Evolutionary conservation across 1,140 invertebrate genomes (phyloP), one percentile per base, ranked within the genome.

Genomic region (Calliphora vicina): DNA sequence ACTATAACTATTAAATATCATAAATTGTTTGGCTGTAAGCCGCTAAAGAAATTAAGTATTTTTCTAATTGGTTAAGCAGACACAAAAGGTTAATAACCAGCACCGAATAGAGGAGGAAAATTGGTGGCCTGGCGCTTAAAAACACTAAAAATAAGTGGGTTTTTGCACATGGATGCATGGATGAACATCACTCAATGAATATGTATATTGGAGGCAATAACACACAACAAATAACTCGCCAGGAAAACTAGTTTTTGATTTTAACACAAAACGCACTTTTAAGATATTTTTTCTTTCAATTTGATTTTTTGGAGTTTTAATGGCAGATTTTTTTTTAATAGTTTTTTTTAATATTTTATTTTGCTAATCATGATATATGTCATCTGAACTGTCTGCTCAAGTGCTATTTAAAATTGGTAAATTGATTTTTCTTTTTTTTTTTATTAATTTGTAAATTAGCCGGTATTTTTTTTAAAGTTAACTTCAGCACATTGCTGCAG

Each of bases 81-180:
- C 8, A 29, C 35, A 23, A 23, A 42, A 43, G 74, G 74, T 78
- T 78, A 78, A 78, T 78, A 78, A 78, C 74, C 74, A 76, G 12
- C 74, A 78, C 20, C 26, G 25, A 20, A 67, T 67, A 67, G 1
- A 0, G 50, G 50, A 57, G 50, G 50, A 23, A 67, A 67, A 67
- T 1, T 57, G n/a, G 8, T 23, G 61, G 61, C 61, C 61, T 23
- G 61, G 61, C 61, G 61, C 61, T 67, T 67, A 43, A 10, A 74
- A 27, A 74, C 26, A 74, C 25, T 35, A 74, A 74, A 74, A 43
- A 42, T 78, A 78, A 78, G 74, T 78, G 74, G 74, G 74, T 78
- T 78, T 43, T 25, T 20, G 27, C 35, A 29, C 27, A 76, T 42
- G 74, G 25, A 74, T 74, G 72, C 72, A 12, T 29, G 61, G 61